Base-by-base conservation (phyloP, 1,140 invertebrate genomes). In the Drosophila pruinosa region DNA sequence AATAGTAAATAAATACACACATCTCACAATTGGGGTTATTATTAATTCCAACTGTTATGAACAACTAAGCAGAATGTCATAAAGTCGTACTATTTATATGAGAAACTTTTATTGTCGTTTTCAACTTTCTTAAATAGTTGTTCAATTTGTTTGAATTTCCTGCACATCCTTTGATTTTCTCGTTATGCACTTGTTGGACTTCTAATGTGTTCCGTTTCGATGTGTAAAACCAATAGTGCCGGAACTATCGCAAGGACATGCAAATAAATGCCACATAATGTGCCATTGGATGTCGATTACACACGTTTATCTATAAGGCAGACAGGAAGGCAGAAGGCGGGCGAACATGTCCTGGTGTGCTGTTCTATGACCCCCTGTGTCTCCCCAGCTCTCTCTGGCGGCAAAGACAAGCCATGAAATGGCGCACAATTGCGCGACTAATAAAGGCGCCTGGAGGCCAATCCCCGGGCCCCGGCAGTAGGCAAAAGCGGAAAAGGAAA, bases 221-320 rank as follows among this genome's bases (percentile, higher is more conserved):
- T 21, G 21, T 15, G 19, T 39, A 12, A 36, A 5, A 7, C 19
- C 0, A 39, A 50, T 52, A 17, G 8, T 12, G 8, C 4, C n/a
- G 52, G 72, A 58, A 59, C 38, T 65, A 82, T 65, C 58, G 67
- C 19, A 31, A 41, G 68, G 67, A 79, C 59, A 81, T 64, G 79
- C 77, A 68, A 81, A 86, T 86, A 86, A 86, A 61, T 68, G 77
- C 58, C 81, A 72, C 73, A 80, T 80, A 77, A 74, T 86, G 69
- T 73, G 53, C 69, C 68, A 81, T 86, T 75, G 65, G 88, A 81
- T 86, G 77, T 63, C 70, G 77, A 86, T 88, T 75, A 81, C 73
- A 77, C 61, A 81, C 61, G 69, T 75, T 81, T 73, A 69, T 68
- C 61, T 58, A 61, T 53, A 69, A 61, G 43, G 45, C 62, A 72